Base-by-base conservation (phyloP, 1,140 invertebrate species). In the Drosophila nikananu region DNA sequence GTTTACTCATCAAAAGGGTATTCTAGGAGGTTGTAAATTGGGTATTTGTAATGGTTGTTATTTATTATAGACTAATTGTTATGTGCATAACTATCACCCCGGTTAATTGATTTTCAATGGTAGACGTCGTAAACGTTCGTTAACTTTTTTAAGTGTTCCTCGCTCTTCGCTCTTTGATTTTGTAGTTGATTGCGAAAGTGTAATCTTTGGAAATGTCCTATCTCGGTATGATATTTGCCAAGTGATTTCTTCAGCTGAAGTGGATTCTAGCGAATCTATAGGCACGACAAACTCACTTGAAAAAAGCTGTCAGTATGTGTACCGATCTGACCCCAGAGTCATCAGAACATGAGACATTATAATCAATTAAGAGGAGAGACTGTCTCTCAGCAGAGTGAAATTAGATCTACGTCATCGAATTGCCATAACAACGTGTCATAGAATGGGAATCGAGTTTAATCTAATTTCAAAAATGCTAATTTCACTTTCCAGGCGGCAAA, bases 341-440 rank as follows among this genome's bases (percentile, higher is more conserved):
- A 66, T 23, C 25, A 32, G 23, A 55, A 78, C 54, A 42, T 66
- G 54, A 19, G 67, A 65, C 73, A 52, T 58, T 60, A 81, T 66
- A 67, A 82, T 77, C 54, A 83, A 78, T 82, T 82, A 61, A 48
- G 62, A 46, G 21, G 62, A 63, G 58, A 23, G 64, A 32, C 63
- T 32, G 37, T 10, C 49, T 59, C 57, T 60, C 54, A 42, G 57
- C 17, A 41, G 30, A 68, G 7, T 72, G 32, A 71, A 48, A 81
- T 63, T 57, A 64, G 49, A 32, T n/a, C 17, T 37, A 73, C 61
- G 71, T 80, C 51, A 77, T 46, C 77, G 27, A 42, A 57, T 62
- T 48, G 42, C 42, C 32, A 55, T 42, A n/a, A 41, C 27, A 74
- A 60, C 30, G 32, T 70, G 63, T 25, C 59, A 49, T 52, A 48